A percentile compares a stretch with the other conserved stretches of the same genome.
Conservation (phyloP, 1,140 invertebrate species). For the Drosophila triauraria region DNA sequence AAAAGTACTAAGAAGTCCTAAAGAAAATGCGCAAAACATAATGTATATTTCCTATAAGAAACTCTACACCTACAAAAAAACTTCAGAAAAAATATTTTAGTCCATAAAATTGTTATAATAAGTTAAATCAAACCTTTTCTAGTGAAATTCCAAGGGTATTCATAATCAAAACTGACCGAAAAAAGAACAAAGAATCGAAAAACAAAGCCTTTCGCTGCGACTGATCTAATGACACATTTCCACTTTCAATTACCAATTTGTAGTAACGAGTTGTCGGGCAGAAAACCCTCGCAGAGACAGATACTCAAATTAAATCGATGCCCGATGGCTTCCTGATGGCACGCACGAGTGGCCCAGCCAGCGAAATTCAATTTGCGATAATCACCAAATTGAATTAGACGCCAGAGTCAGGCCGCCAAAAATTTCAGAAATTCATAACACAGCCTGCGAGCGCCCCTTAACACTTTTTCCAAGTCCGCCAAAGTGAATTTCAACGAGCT, state of each 20-base stretch:
- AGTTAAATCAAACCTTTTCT: not conserved
- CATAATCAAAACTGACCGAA: not conserved
- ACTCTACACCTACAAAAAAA: no score
- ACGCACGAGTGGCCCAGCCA: conserved; percentile 53
- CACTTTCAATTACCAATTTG: conserved; percentile 31
- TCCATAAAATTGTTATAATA: not conserved
- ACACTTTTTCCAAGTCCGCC: conserved; percentile 60
- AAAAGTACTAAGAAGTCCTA: no score
- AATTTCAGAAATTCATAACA: conserved; percentile 75
- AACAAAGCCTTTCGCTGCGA: not conserved
- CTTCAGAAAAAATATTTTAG: not conserved
- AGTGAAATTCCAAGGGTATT: not conserved
- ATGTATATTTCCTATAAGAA: not conserved
- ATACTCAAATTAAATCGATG: conserved; percentile 44
- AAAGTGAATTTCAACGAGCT: conserved; percentile 79
- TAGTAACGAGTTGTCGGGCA: conserved; percentile 27
- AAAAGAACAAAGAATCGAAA: not conserved
- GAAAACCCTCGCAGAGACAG: conserved; percentile 7
- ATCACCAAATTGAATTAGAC: conserved; percentile 78
- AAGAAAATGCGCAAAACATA: not conserved
- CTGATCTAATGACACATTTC: conserved; percentile 17
- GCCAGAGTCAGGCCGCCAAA: conserved; percentile 58
- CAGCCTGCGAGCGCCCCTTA: conserved; percentile 48
- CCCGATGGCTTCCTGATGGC: conserved; percentile 25
- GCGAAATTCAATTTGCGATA: conserved; percentile 78